These are phyloP conservation scores for Octodonta nipae DNA, from an alignment of 2,888 invertebrate genomes.

Conservation along the genomic window DNA sequence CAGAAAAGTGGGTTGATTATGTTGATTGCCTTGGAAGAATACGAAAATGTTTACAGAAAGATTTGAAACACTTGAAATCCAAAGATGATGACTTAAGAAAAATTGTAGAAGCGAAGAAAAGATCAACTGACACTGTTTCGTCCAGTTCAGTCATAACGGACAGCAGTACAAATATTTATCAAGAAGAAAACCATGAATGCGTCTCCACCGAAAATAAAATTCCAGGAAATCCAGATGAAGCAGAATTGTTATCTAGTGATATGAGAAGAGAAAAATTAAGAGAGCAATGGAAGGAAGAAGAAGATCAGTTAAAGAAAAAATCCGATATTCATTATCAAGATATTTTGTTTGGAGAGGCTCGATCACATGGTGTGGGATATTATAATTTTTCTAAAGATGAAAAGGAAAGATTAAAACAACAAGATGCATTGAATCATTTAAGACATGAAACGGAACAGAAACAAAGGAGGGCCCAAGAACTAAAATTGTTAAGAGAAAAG, in stretches of 20 bases:
- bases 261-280: conserved; percentile 57
- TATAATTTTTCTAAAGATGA: conserved; percentile 83
- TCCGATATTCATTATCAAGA: conserved; percentile 82
- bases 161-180: too few relatives aligned
- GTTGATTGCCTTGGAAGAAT: conserved; percentile 79
- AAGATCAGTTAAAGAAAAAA: conserved; percentile 56
- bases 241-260: conserved; percentile 36
- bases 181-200: too few relatives aligned
- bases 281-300: conserved; percentile 78
- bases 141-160: conserved; percentile 2
- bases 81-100: conserved; percentile 43
- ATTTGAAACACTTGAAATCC: conserved; percentile 52
- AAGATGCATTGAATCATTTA: conserved; percentile 58
- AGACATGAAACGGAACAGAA: conserved; percentile 56
- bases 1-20: conserved; percentile 80
- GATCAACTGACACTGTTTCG: background rate
- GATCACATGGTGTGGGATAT: conserved; percentile 85
- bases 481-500: conserved; percentile 48
- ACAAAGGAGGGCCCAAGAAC: conserved; percentile 50
- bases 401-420: conserved; percentile 61
- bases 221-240: conserved; percentile 20
- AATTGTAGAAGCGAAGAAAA: conserved; percentile 22
- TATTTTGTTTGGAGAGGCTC: conserved; percentile 80
- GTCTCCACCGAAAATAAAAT: conserved; percentile 4
- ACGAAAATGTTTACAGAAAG: conserved; percentile 66